Conservation (phyloP, 2,888 invertebrate genomes). For the Myathropa florea region DNA sequence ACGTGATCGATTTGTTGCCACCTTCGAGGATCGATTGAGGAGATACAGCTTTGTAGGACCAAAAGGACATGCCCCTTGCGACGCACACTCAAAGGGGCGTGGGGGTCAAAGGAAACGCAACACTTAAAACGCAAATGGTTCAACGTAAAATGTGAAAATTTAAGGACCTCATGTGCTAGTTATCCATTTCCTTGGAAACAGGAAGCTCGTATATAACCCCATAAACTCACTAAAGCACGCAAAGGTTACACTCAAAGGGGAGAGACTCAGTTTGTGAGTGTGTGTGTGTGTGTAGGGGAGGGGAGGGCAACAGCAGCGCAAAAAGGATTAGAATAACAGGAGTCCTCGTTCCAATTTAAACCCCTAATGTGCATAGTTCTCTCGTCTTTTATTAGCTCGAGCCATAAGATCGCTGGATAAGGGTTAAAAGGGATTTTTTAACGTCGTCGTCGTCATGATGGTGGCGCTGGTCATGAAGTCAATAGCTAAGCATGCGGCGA, state of each 20-base stretch:
- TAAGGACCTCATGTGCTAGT: slow-evolving; percentile 37
- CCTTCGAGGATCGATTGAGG: neutral
- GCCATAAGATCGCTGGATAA: slow-evolving; percentile 26
- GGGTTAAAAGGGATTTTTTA: slow-evolving; percentile 24
- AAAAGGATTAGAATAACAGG: neutral
- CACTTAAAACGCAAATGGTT: slow-evolving; percentile 23
- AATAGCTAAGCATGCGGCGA: too few relatives aligned
- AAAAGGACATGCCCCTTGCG: neutral
- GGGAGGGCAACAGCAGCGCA: neutral
- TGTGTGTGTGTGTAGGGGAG: neutral
- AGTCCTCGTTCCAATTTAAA: slow-evolving; percentile 46
- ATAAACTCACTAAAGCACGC: slow-evolving; percentile 35
- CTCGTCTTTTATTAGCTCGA: slow-evolving; percentile 38
- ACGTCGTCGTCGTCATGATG: neutral
- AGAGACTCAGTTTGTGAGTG: too few relatives aligned
- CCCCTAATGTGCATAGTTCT: slow-evolving; percentile 51
- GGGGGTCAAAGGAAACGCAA: neutral
- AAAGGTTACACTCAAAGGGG: slow-evolving; percentile 40
- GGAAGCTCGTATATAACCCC: slow-evolving; percentile 18
- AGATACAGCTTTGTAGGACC: neutral
- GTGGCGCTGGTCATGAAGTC: neutral
- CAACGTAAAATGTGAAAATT: slow-evolving; percentile 18
- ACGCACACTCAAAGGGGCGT: neutral
- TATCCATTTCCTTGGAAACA: slow-evolving; percentile 38
- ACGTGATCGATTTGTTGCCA: neutral